A percentile compares a stretch with the other conserved stretches of the same genome.
These are phyloP conservation scores for Hippocampus kuda DNA, from an alignment of 2,797 vertebrate genomes.

Conservation along the genomic window DNA sequence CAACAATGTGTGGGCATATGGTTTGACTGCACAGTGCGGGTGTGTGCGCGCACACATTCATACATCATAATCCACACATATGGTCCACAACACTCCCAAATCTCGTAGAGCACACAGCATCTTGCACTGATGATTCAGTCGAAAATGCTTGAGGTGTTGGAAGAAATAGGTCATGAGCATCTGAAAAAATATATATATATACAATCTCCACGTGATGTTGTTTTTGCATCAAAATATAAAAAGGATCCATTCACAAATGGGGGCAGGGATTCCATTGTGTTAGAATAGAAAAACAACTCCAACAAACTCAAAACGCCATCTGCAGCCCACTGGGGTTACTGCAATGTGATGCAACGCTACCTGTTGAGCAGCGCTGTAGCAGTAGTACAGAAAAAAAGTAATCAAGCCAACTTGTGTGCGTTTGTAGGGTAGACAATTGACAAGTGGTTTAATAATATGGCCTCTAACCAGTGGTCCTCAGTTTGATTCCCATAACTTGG, in stretches of 20 bases:
- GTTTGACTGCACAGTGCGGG: not conserved
- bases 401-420: not conserved
- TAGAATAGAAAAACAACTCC: constrained; percentile 44
- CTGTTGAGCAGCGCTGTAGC: constrained; percentile 43
- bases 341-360: constrained; percentile 26
- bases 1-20: not conserved
- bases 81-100: not conserved
- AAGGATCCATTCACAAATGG: constrained; percentile 12
- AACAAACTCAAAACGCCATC: constrained; percentile 40
- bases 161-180: not conserved
- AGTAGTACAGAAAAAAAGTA: not conserved
- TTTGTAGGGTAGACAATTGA: not conserved
- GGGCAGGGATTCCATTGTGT: constrained; percentile 18
- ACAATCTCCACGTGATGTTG: not conserved
- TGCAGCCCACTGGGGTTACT: constrained; percentile 11
- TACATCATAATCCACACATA: not conserved
- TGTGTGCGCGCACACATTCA: not conserved
- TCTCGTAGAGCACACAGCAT: not conserved
- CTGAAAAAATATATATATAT: not conserved
- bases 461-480: not conserved
- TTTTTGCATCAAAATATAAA: constrained; percentile 6
- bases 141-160: not conserved
- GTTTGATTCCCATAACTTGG: not conserved
- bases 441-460: not conserved
- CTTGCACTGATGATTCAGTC: not conserved